Evolutionary conservation across 2,113 vertebrate genomes (phyloP).

Genomic region (Chamaea fasciata): DNA sequence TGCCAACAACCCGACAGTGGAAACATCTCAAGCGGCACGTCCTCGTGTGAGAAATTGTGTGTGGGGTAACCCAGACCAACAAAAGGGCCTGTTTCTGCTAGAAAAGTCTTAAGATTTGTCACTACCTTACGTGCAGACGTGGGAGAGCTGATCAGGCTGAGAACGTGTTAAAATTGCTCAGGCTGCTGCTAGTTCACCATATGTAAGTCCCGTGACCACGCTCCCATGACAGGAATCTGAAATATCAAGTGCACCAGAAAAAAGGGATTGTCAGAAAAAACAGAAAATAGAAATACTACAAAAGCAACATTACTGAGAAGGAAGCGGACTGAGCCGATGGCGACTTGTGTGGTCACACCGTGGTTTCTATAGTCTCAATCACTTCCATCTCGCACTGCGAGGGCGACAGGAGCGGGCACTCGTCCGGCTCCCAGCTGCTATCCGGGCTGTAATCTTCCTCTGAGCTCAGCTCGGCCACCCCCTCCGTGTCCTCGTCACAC

Average conservation of each 20-base stretch:
- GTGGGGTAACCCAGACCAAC: background rate
- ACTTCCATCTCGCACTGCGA: slow-evolving; percentile 94
- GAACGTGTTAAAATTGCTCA: background rate
- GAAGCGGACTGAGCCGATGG: background rate
- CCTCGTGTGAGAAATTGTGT: background rate
- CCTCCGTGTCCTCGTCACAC: slow-evolving; percentile 91
- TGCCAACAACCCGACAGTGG: background rate
- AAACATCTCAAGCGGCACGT: background rate
- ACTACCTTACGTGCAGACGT: background rate
- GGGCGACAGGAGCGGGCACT: slow-evolving; percentile 87
- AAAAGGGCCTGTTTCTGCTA: background rate
- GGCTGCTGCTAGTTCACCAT: slow-evolving; percentile 19
- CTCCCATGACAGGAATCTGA: slow-evolving; percentile 9
- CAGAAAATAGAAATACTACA: slow-evolving; percentile 58
- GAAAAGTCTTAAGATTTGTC: background rate
- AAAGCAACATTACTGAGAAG: slow-evolving; percentile 31
- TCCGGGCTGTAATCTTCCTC: slow-evolving; percentile 90
- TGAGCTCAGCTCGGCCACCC: slow-evolving; percentile 80
- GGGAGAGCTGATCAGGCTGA: slow-evolving; percentile 27
- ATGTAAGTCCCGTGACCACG: background rate
- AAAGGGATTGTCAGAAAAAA: slow-evolving; percentile 44
- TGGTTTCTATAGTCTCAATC: slow-evolving; percentile 98
- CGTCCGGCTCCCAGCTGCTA: slow-evolving; percentile 92
- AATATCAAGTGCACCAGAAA: slow-evolving; percentile 51
- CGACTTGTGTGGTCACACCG: slow-evolving; percentile 75